Percentiles rank a stretch among this genome's conserved stretches.
Conservation (phyloP, 2,888 invertebrate genomes). For the Dusona sp. region DNA sequence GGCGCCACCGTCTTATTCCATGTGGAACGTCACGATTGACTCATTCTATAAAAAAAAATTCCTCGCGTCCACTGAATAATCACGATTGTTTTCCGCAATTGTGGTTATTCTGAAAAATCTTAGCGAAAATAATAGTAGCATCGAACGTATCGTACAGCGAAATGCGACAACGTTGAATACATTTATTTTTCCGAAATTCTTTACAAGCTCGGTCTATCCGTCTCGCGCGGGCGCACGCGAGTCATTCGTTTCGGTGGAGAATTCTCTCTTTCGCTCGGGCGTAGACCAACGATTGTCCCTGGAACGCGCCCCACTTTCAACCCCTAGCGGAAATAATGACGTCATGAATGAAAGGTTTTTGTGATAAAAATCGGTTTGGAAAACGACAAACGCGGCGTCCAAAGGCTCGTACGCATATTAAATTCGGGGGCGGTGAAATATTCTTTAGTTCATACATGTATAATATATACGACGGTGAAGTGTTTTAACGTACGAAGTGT, state of each 20-base stretch:
- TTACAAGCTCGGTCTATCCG: background rate
- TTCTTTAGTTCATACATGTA: constrained; percentile 37
- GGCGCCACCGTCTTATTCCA: constrained; percentile 16
- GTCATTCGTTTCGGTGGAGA: constrained; percentile 20
- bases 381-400: constrained; percentile 62
- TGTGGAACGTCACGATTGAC: constrained; percentile 7
- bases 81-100: background rate
- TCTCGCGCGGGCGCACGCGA: constrained; percentile 27
- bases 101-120: background rate
- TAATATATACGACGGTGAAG: constrained; percentile 45
- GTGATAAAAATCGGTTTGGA: constrained; percentile 59
- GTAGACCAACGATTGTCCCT: constrained; percentile 67
- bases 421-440: background rate
- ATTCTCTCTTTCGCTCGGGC: constrained; percentile 66
- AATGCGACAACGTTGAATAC: background rate
- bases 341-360: constrained; percentile 77
- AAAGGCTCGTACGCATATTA: constrained; percentile 27
- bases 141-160: background rate
- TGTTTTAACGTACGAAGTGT: constrained; percentile 40
- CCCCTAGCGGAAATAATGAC: constrained; percentile 79
- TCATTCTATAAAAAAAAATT: constrained; percentile 2
- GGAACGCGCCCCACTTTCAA: constrained; percentile 71
- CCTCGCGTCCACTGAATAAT: constrained; percentile 4
- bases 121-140: background rate
- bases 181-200: background rate